Evolutionary conservation across 2,888 invertebrate species (phyloP).

Genomic region (Embidobia sp.): DNA sequence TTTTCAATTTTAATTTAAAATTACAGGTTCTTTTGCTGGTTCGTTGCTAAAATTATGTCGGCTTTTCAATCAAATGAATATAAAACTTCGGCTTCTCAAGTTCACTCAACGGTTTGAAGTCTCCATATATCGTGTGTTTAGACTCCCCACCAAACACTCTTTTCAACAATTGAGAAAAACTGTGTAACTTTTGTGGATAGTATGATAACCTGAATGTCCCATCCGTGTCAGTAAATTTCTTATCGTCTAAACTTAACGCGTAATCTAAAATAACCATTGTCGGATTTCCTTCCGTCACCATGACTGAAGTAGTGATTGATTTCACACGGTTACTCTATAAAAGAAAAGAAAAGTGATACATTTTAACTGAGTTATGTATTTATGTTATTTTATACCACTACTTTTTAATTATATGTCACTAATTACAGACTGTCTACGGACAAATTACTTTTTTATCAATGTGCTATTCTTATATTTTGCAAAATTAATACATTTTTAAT

Average conservation of each 20-base stretch:
- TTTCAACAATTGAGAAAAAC: constrained; percentile 87
- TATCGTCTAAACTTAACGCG: constrained; percentile 83
- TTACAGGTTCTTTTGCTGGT: too few relatives aligned
- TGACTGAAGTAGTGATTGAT: constrained; percentile 92
- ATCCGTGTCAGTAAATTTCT: constrained; percentile 75
- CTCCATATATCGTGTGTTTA: constrained; percentile 89
- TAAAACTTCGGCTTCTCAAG: constrained; percentile 89
- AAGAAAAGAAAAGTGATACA: too few relatives aligned
- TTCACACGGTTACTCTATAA: constrained; percentile 90
- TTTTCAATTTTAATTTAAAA: background rate
- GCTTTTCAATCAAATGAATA: constrained; percentile 91
- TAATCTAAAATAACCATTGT: constrained; percentile 92
- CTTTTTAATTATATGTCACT: too few relatives aligned
- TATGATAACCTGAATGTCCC: constrained; percentile 92
- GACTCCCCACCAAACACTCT: constrained; percentile 87
- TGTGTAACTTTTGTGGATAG: constrained; percentile 90
- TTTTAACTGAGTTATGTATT: too few relatives aligned
- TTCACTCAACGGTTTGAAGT: constrained; percentile 88
- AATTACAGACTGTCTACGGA: too few relatives aligned
- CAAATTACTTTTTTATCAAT: too few relatives aligned
- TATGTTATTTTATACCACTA: too few relatives aligned
- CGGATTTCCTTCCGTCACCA: constrained; percentile 89
- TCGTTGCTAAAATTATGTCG: too few relatives aligned
- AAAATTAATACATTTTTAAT: too few relatives aligned
- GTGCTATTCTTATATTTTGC: too few relatives aligned